Conservation (phyloP, 2,113 vertebrate species). For the Pygoscelis adeliae region DNA sequence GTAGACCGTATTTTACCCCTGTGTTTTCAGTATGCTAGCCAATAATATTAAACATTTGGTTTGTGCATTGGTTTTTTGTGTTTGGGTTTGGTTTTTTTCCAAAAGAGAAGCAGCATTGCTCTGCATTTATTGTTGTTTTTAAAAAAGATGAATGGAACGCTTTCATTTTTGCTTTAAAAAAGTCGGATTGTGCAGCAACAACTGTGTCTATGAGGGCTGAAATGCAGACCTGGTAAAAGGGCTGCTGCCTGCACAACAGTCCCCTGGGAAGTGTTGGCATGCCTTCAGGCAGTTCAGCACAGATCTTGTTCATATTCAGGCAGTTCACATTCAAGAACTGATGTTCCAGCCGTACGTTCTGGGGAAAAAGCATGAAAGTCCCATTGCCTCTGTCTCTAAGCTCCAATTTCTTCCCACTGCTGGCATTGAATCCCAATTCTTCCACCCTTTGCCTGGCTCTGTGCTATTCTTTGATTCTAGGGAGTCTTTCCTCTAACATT, state of each 20-base stretch:
- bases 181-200: not conserved
- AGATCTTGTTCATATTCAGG: not conserved
- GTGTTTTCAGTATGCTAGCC: not conserved
- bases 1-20: not conserved
- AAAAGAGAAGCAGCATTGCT: not conserved
- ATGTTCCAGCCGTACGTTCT: not conserved
- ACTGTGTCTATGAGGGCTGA: not conserved
- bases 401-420: not conserved
- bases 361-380: not conserved
- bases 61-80: not conserved
- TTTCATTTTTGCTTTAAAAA: not conserved
- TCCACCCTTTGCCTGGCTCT: not conserved
- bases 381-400: not conserved
- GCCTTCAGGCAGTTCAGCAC: not conserved
- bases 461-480: not conserved
- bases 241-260: not conserved
- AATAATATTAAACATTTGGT: not conserved
- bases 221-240: not conserved
- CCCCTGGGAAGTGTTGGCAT: not conserved
- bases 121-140: not conserved
- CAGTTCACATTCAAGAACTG: not conserved
- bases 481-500: not conserved
- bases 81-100: rapidly evolving
- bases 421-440: not conserved
- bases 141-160: not conserved